Percentiles rank a stretch among this genome's conserved stretches.
phyloP scores from a whole-genome alignment of 2,888 invertebrate species.

The Drosophila phalerata region DNA sequence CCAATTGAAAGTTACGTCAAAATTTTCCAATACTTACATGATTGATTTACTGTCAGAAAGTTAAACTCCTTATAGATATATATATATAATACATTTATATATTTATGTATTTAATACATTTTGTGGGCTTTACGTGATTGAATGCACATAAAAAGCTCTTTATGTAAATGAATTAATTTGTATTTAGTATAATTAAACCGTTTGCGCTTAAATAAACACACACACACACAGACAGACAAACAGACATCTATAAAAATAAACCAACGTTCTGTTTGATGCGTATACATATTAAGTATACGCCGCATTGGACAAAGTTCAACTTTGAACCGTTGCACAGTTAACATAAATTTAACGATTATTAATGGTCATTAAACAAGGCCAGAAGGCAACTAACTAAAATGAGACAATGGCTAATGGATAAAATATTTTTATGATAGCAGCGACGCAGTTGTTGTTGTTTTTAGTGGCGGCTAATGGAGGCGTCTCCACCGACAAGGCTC shows the following conservation, averaged over 20 bases:
- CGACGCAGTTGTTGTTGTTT: slow-evolving; percentile 8
- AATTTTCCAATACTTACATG: neutral
- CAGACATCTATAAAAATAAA: neutral
- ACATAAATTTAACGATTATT: slow-evolving; percentile 79
- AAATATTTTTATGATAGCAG: slow-evolving; percentile 72
- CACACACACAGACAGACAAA: neutral
- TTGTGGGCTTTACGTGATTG: slow-evolving; percentile 3
- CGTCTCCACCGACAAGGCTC: slow-evolving; percentile 30
- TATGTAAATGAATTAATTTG: slow-evolving; percentile 24
- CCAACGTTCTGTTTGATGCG: neutral
- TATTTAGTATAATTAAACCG: slow-evolving; percentile 18
- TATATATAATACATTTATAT: slow-evolving; percentile 6
- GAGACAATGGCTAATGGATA: slow-evolving; percentile 73
- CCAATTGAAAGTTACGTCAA: too few relatives aligned
- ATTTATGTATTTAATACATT: slow-evolving; percentile 10
- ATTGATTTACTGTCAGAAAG: neutral
- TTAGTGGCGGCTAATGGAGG: slow-evolving; percentile 36
- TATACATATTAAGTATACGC: slow-evolving; percentile 56
- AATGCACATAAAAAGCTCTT: slow-evolving; percentile 6
- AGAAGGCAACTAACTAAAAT: slow-evolving; percentile 32
- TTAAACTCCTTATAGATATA: neutral
- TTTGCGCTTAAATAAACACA: neutral
- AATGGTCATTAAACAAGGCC: slow-evolving; percentile 73
- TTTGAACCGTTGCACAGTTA: slow-evolving; percentile 48
- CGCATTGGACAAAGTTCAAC: slow-evolving; percentile 34